Evolutionary conservation across 2,888 invertebrate genomes (phyloP).

Genomic region (Ophioninae sp.): DNA sequence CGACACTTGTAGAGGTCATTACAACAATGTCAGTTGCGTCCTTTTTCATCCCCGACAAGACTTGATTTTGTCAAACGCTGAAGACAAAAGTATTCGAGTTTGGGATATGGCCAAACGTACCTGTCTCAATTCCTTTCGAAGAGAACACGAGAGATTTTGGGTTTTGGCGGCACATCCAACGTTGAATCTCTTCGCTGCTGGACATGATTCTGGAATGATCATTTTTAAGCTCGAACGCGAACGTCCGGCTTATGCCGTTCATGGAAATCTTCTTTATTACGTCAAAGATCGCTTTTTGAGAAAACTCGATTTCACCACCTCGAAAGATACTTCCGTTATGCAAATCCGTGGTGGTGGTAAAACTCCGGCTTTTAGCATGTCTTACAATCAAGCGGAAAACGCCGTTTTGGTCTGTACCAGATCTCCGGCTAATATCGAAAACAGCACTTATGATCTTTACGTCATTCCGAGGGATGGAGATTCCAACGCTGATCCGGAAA

Average conservation of each 20-base stretch:
- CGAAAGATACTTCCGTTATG: conserved; percentile 96
- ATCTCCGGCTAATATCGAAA: conserved; percentile 89
- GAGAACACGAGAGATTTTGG: conserved; percentile 99
- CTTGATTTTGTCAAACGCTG: conserved; percentile 97
- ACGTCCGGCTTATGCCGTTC: conserved; percentile 96
- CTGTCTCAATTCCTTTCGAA: conserved; percentile 94
- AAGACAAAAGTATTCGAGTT: conserved; percentile 98
- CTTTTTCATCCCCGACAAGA: conserved; percentile 99
- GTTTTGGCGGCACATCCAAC: conserved; percentile 96
- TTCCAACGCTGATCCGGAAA: conserved; percentile 84
- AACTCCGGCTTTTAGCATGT: conserved; percentile 92
- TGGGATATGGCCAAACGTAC: conserved; percentile 99
- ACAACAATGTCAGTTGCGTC: conserved; percentile 99
- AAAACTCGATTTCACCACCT: conserved; percentile 95
- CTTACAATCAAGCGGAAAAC: conserved; percentile 98
- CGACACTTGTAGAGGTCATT: conserved; percentile 99
- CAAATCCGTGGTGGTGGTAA: conserved; percentile 92
- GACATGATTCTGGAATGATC: conserved; percentile 99
- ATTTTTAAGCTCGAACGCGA: conserved; percentile 93
- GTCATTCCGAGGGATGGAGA: conserved; percentile 89
- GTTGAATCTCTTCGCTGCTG: conserved; percentile 98
- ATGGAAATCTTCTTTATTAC: conserved; percentile 96
- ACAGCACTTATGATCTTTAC: conserved; percentile 96
- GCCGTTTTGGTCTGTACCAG: conserved; percentile 94
- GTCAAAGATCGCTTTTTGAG: conserved; percentile 96